Base-by-base conservation (phyloP, 2,888 invertebrate genomes). In the Tubiluchus corallicola region DNA sequence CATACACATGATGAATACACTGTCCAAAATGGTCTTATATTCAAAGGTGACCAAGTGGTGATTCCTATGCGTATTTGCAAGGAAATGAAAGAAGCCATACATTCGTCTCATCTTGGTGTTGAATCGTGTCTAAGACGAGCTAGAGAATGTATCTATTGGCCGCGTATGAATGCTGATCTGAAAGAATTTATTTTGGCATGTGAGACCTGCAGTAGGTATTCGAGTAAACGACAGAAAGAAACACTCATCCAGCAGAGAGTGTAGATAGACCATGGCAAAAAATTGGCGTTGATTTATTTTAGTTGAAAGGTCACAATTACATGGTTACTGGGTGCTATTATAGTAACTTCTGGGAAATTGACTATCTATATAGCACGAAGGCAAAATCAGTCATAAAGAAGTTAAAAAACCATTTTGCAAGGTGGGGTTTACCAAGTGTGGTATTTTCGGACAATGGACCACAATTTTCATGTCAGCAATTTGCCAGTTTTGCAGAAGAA, bases 61-160 rank as follows among this genome's bases (percentile, higher is more conserved):
- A n/a, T 29, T 29, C 29, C 29, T 9, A 5, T 9, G n/a, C 9
- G 9, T 29, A 9, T 29, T 9, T n/a, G n/a, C n/a, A 29, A 29
- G 29, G 29, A 29, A 29, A 29, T 29, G 9, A 29, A n/a, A 29
- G 29, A 29, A 29, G 29, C 29, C n/a, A 5, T 29, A 29, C 29
- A 29, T 29, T 29, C 29, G 9, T 29, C 29, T 29, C 29, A 29
- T n/a, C 9, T n/a, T 29, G 29, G 29, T n/a, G n/a, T 29, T 29
- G 29, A n/a, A 5, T 5, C 5, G n/a, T 29, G 29, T 29, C 29
- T 29, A n/a, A 29, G 29, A 29, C 5, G 29, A 29, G 29, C 29
- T n/a, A 29, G 29, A 29, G 29, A 29, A 9, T 29, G 29, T 29
- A n/a, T 29, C 29, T 29, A 29, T 29, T 29, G 29, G 29, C 29